Percentiles rank a stretch among this genome's conserved stretches.
Evolutionary conservation across 2,797 vertebrate genomes (phyloP).

Genomic region (Phoxinus dragarum): DNA sequence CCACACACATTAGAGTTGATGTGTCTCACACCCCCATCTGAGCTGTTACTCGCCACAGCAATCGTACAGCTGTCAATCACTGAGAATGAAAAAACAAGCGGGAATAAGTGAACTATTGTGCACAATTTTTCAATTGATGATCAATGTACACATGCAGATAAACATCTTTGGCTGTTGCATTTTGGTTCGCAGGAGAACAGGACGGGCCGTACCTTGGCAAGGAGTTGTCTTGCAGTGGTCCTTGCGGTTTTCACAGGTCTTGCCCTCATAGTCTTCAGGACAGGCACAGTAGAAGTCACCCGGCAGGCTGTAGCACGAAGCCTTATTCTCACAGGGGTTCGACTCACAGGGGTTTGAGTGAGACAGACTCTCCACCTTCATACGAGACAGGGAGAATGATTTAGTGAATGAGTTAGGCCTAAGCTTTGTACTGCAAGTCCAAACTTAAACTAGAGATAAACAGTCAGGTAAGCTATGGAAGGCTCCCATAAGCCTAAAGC

Average conservation of each 20-base stretch:
- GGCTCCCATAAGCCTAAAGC: constrained; percentile 67
- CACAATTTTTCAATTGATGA: not conserved
- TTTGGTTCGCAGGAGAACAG: not conserved
- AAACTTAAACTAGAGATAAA: constrained; percentile 66
- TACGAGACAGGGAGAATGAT: not conserved
- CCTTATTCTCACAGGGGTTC: constrained; percentile 90
- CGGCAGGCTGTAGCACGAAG: constrained; percentile 87
- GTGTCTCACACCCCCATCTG: constrained; percentile 77
- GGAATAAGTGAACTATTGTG: not conserved
- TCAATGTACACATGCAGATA: not conserved
- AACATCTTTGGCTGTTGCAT: not conserved
- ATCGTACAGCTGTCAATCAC: constrained; percentile 95
- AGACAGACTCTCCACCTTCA: constrained; percentile 67
- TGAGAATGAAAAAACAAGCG: constrained; percentile 58
- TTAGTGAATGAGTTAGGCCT: not conserved
- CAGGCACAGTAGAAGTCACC: constrained; percentile 96
- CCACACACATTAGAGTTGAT: constrained; percentile 90
- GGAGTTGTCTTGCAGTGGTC: constrained; percentile 85
- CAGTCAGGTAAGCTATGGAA: constrained; percentile 64
- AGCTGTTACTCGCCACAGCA: constrained; percentile 83
- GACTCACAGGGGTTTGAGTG: constrained; percentile 84
- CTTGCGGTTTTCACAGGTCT: constrained; percentile 88
- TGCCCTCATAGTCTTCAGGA: constrained; percentile 88
- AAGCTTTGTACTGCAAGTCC: constrained; percentile 39
- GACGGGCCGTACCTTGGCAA: constrained; percentile 84